phyloP scores from a whole-genome alignment of 2,797 vertebrate genomes.

The Myotis pilosus region DNA sequence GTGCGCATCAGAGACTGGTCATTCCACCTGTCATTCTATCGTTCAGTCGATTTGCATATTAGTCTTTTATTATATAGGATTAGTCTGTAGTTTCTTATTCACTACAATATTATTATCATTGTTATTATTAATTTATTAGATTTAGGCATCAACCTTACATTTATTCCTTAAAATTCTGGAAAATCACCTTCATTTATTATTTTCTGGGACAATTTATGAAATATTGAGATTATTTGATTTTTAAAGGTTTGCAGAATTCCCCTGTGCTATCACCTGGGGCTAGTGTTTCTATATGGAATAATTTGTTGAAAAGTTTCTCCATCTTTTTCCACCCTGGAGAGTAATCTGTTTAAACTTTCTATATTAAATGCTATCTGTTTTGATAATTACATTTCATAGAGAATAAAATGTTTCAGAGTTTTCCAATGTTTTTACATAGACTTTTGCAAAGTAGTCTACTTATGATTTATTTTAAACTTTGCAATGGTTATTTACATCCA shows the following conservation, averaged over 20 bases:
- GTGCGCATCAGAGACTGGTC: too few species aligned
- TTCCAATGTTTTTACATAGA: neutral
- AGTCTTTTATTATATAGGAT: neutral
- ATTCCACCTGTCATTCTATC: too few species aligned
- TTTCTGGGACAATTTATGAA: neutral
- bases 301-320: slow-evolving; percentile 18
- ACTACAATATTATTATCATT: neutral
- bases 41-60: too few species aligned
- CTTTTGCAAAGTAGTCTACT: neutral
- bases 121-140: neutral
- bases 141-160: neutral
- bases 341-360: neutral
- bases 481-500: neutral
- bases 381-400: neutral
- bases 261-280: neutral
- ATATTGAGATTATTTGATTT: neutral
- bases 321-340: neutral
- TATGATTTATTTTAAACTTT: neutral
- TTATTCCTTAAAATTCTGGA: neutral
- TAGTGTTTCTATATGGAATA: neutral
- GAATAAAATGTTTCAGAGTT: neutral
- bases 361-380: neutral
- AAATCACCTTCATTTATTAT: neutral
- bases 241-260: neutral
- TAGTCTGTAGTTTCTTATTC: neutral